Evolutionary conservation across 2,888 invertebrate species (phyloP).

Genomic region (Ophion obscuratus): DNA sequence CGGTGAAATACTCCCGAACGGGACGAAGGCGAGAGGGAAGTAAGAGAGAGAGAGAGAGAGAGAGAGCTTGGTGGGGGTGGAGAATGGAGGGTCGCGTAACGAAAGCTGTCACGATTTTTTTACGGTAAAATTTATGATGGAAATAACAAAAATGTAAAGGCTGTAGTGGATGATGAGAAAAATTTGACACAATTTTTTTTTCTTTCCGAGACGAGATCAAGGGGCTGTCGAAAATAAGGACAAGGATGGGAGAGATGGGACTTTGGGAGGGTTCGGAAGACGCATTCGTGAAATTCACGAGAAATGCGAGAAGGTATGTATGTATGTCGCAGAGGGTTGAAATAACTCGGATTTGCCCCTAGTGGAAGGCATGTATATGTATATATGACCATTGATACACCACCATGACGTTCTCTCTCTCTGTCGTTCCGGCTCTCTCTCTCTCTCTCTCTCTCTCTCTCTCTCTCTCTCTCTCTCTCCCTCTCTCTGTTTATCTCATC

Average conservation of each 20-base stretch:
- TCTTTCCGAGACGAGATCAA: background rate
- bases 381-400: conserved; percentile 41
- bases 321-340: conserved; percentile 45
- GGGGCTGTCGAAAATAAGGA: conserved; percentile 1
- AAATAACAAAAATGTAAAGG: conserved; percentile 6
- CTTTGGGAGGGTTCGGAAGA: conserved; percentile 15
- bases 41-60: background rate
- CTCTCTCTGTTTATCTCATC: conserved; percentile 36
- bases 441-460: conserved; percentile 21
- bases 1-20: background rate
- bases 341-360: conserved; percentile 58
- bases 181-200: conserved; percentile 44
- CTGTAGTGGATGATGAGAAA: conserved; percentile 9
- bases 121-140: conserved; percentile 12
- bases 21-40: conserved; percentile 2
- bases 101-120: conserved; percentile 28
- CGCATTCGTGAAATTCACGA: conserved; percentile 42
- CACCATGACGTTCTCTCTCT: conserved; percentile 50
- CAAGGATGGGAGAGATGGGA: background rate
- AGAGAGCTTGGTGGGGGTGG: background rate
- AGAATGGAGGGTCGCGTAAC: background rate
- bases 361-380: conserved; percentile 13
- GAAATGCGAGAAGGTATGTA: conserved; percentile 34
- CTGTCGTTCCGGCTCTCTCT: conserved; percentile 31
- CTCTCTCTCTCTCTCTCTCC: conserved; percentile 14